Percentiles rank a stretch among this genome's conserved stretches.
phyloP scores from a whole-genome alignment of 2,113 vertebrate species.

The Pungitius pungitius region DNA sequence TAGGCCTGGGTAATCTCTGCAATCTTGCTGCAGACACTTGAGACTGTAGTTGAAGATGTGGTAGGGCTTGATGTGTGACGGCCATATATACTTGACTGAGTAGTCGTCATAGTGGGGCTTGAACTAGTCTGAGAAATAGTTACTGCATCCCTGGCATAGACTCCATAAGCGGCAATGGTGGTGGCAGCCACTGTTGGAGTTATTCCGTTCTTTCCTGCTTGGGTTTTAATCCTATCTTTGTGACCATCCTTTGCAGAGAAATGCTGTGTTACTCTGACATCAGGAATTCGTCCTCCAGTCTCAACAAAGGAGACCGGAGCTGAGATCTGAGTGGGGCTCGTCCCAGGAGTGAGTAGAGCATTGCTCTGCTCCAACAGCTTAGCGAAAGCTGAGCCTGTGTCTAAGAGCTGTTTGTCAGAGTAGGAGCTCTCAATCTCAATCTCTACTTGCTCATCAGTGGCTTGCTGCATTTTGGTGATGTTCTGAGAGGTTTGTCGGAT shows the following conservation, averaged over 20 bases:
- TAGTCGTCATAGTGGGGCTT: conserved; percentile 76
- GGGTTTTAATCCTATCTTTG: conserved; percentile 85
- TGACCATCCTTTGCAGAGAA: conserved; percentile 89
- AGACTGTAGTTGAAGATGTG: conserved; percentile 74
- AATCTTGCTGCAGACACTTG: conserved; percentile 82
- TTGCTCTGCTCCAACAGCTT: conserved; percentile 83
- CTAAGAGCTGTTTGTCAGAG: conserved; percentile 89
- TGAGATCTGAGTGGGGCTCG: conserved; percentile 93
- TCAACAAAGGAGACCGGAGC: conserved; percentile 91
- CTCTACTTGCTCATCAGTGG: conserved; percentile 78
- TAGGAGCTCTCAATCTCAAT: conserved; percentile 79
- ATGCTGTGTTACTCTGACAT: conserved; percentile 95
- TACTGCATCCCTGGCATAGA: conserved; percentile 81
- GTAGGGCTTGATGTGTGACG: conserved; percentile 70
- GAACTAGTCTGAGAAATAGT: conserved; percentile 80
- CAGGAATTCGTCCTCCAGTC: conserved; percentile 84
- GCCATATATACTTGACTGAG: conserved; percentile 71
- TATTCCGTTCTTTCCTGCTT: conserved; percentile 81
- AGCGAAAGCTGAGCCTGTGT: conserved; percentile 89
- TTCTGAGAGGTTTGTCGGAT: conserved; percentile 88
- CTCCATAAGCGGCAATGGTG: conserved; percentile 80
- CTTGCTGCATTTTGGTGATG: conserved; percentile 83
- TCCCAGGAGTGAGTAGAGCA: conserved; percentile 89
- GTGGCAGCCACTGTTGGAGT: conserved; percentile 78
- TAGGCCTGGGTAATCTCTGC: conserved; percentile 83